Conservation (phyloP, 2,797 vertebrate species). For the Odontamblyopus lacepedii region DNA sequence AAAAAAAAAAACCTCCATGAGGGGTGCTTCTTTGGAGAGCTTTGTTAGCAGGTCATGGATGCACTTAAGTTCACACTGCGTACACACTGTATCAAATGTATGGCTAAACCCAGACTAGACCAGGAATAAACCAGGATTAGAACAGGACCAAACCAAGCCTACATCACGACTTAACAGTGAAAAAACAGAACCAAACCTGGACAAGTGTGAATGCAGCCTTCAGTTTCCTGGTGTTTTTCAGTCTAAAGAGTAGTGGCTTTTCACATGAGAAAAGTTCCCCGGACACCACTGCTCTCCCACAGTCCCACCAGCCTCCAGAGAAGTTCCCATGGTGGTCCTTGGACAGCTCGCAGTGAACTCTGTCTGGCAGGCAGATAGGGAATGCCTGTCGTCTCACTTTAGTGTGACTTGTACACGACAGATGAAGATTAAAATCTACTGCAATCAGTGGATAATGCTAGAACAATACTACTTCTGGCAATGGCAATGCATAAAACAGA, state of each 20-base stretch:
- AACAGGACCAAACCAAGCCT: not conserved
- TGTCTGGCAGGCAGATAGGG: conserved; percentile 46
- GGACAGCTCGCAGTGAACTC: conserved; percentile 52
- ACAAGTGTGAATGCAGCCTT: conserved; percentile 10
- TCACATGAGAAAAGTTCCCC: conserved; percentile 75
- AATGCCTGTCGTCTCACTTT: conserved; percentile 36
- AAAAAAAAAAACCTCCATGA: conserved; percentile 6
- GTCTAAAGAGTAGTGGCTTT: conserved; percentile 49
- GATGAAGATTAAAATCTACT: conserved; percentile 33
- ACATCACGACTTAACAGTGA: not conserved
- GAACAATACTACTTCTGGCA: not conserved
- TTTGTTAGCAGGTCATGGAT: conserved; percentile 57
- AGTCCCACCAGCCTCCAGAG: conserved; percentile 83
- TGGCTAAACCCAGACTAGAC: not conserved
- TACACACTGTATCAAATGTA: not conserved
- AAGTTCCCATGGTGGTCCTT: conserved; percentile 89
- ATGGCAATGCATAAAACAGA: not conserved
- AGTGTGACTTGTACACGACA: conserved; percentile 26
- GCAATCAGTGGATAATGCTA: conserved; percentile 33
- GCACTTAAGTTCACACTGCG: conserved; percentile 52
- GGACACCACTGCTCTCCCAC: conserved; percentile 77
- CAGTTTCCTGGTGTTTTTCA: conserved; percentile 57
- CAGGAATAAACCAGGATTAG: not conserved
- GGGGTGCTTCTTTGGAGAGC: conserved; percentile 33
- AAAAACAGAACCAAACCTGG: not conserved